Percentiles rank a stretch among this genome's conserved stretches.
Conservation (phyloP, 1,140 invertebrate genomes). For the Lethocerus indicus region DNA sequence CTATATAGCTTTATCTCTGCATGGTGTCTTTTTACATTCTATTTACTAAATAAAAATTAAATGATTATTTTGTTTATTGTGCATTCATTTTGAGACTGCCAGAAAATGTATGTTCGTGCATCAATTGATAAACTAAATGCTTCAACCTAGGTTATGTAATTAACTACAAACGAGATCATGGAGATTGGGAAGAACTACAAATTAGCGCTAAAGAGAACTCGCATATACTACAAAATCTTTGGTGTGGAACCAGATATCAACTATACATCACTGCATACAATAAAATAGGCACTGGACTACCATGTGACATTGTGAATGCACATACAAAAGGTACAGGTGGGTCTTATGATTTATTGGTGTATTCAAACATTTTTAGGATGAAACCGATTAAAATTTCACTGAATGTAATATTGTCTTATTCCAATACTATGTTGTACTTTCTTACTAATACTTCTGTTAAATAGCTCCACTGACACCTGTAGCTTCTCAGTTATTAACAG, state of each 20-base stretch:
- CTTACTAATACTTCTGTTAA: conserved; percentile 18
- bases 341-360: not conserved
- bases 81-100: not conserved
- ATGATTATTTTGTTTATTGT: conserved; percentile 14
- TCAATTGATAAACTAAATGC: too few relatives aligned
- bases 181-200: conserved; percentile 75
- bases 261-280: conserved; percentile 79
- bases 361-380: not conserved
- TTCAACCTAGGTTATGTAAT: conserved; percentile 55
- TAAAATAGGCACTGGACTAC: conserved; percentile 69
- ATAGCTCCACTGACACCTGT: conserved; percentile 59
- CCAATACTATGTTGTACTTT: not conserved
- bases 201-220: conserved; percentile 59
- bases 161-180: conserved; percentile 73
- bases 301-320: conserved; percentile 69
- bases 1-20: too few relatives aligned
- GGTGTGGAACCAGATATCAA: conserved; percentile 74
- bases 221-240: conserved; percentile 59
- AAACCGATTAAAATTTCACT: not conserved
- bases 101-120: too few relatives aligned
- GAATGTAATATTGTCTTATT: not conserved
- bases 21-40: too few relatives aligned
- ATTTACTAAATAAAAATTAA: not conserved
- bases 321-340: conserved; percentile 62
- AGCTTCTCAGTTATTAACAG: conserved; percentile 64